These are phyloP conservation scores for Ceratotherium simum DNA, from an alignment of 2,113 vertebrate genomes.

Conservation along the genomic window DNA sequence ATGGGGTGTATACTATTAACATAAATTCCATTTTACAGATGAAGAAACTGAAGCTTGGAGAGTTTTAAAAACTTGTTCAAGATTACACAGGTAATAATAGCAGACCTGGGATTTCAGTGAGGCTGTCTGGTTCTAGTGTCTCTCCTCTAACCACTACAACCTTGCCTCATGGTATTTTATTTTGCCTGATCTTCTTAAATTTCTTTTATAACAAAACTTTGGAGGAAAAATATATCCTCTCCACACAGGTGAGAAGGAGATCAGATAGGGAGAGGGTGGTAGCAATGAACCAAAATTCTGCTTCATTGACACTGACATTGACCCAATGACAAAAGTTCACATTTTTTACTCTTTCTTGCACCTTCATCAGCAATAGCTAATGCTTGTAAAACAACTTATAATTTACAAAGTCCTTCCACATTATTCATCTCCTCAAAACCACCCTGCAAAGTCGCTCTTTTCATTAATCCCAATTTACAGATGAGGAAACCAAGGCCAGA, in stretches of 20 bases:
- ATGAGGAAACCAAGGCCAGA: not conserved
- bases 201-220: slow-evolving; percentile 2
- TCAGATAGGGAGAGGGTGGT: not conserved
- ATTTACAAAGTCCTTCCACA: not conserved
- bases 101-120: not conserved
- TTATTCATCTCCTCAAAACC: not conserved
- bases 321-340: not conserved
- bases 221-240: not conserved
- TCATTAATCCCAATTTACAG: not conserved
- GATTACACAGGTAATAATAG: not conserved
- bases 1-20: not conserved
- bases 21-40: not conserved
- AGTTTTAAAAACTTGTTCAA: not conserved
- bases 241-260: not conserved
- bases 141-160: not conserved
- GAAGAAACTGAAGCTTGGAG: not conserved
- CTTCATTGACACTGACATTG: not conserved
- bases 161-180: not conserved
- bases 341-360: not conserved
- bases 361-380: not conserved
- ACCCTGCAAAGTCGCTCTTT: not conserved
- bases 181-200: not conserved
- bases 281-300: not conserved
- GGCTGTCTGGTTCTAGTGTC: not conserved
- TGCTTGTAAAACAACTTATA: not conserved